These are phyloP conservation scores for Elymnias hypermnestra DNA, from an alignment of 1,140 invertebrate genomes.

Conservation along the genomic window DNA sequence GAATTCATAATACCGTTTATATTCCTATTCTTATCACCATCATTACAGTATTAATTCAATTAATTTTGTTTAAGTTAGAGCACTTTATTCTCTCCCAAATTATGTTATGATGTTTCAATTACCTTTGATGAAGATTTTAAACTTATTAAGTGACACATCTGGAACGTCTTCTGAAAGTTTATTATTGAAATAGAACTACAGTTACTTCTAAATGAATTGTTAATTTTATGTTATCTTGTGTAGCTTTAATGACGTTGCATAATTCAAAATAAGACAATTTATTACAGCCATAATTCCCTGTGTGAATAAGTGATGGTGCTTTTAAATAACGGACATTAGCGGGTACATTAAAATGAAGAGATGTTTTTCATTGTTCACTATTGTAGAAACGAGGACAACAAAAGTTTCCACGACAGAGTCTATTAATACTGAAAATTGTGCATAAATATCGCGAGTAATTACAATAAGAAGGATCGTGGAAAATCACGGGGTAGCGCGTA, in stretches of 20 bases:
- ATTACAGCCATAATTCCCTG: constrained; percentile 25
- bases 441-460: constrained; percentile 66
- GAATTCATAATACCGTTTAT: too few species aligned
- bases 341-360: constrained; percentile 19
- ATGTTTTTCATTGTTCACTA: constrained; percentile 22
- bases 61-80: too few species aligned
- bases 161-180: too few species aligned
- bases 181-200: too few species aligned
- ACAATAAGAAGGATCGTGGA: constrained; percentile 68
- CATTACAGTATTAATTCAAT: too few species aligned
- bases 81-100: too few species aligned
- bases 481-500: constrained; percentile 64
- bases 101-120: too few species aligned
- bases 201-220: too few species aligned
- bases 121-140: too few species aligned
- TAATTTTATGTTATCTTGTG: too few species aligned
- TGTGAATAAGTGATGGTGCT: constrained; percentile 25
- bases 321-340: constrained; percentile 20
- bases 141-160: too few species aligned
- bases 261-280: constrained; percentile 29
- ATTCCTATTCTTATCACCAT: too few species aligned
- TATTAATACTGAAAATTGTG: constrained; percentile 45
- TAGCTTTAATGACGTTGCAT: constrained; percentile 23
- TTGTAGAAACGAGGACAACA: constrained; percentile 22
- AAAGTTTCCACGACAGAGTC: constrained; percentile 22